Evolutionary conservation across 2,797 vertebrate species (phyloP).

Genomic region (Lacerta bilineata): DNA sequence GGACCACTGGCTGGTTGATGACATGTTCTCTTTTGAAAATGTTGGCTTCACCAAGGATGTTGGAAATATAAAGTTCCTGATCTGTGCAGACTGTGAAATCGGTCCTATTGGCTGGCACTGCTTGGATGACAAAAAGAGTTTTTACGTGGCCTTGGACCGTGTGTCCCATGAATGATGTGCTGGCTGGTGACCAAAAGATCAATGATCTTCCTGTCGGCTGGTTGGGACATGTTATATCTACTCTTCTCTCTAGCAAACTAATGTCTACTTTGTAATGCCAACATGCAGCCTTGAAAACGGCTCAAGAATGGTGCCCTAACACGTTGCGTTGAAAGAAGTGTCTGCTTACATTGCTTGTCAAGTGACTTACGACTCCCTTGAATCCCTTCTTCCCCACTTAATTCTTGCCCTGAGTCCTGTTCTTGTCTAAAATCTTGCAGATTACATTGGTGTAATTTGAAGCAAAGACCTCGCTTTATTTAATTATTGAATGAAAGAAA

Average conservation of each 20-base stretch:
- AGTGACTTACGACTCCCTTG: neutral
- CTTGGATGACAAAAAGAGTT: constrained; percentile 94
- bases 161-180: constrained; percentile 88
- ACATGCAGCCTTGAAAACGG: neutral
- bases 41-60: constrained; percentile 97
- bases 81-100: constrained; percentile 98
- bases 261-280: neutral
- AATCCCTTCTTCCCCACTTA: neutral
- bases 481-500: neutral
- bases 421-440: neutral
- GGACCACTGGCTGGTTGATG: constrained; percentile 94
- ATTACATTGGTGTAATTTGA: constrained; percentile 12
- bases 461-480: neutral
- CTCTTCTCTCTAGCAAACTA: neutral
- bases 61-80: constrained; percentile 94
- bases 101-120: constrained; percentile 98
- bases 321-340: neutral
- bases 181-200: constrained; percentile 1
- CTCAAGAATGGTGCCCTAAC: neutral
- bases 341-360: constrained; percentile 23
- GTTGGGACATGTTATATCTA: neutral
- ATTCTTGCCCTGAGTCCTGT: neutral
- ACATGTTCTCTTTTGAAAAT: constrained; percentile 98
- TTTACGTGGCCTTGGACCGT: constrained; percentile 93
- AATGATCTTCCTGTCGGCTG: neutral